A percentile compares a stretch with the other conserved stretches of the same genome.
Evolutionary conservation across 2,888 invertebrate species (phyloP).

Genomic region (Rosalia funebris): DNA sequence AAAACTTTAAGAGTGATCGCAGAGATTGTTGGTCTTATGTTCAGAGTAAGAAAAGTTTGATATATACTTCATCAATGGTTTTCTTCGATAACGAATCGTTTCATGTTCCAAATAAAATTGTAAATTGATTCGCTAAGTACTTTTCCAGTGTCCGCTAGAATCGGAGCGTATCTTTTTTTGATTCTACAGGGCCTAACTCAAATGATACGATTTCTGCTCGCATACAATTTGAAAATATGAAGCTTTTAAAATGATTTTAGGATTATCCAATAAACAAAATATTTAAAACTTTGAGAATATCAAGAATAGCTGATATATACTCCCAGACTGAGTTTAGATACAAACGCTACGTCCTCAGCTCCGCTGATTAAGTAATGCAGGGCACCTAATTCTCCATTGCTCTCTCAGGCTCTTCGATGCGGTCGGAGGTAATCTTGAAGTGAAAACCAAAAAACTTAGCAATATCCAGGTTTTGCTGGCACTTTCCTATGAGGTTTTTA

Average conservation of each 20-base stretch:
- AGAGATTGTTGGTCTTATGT: no score
- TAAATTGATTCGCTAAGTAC: no score
- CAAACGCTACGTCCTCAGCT: constrained; percentile 81
- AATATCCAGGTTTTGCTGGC: constrained; percentile 61
- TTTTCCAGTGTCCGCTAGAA: constrained; percentile 67
- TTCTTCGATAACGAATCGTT: no score
- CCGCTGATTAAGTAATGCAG: constrained; percentile 74
- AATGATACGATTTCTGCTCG: constrained; percentile 68
- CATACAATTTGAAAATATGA: constrained; percentile 70
- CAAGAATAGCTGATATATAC: constrained; percentile 68
- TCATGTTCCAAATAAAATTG: no score
- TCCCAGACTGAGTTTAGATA: constrained; percentile 62
- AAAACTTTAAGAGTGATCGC: no score
- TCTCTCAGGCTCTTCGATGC: constrained; percentile 43
- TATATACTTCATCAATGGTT: no score
- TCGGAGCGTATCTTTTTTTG: constrained; percentile 73
- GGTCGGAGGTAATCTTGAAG: constrained; percentile 64
- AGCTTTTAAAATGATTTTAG: constrained; percentile 49
- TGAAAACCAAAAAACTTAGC: constrained; percentile 74
- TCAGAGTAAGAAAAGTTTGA: no score
- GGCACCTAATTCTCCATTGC: constrained; percentile 71
- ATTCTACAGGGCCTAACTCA: constrained; percentile 76
- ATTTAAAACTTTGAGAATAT: no score
- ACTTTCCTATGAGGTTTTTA: constrained; percentile 57
- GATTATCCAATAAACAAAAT: no score